phyloP scores from a whole-genome alignment of 2,888 invertebrate genomes.

The Chymomyza fuscimana region DNA sequence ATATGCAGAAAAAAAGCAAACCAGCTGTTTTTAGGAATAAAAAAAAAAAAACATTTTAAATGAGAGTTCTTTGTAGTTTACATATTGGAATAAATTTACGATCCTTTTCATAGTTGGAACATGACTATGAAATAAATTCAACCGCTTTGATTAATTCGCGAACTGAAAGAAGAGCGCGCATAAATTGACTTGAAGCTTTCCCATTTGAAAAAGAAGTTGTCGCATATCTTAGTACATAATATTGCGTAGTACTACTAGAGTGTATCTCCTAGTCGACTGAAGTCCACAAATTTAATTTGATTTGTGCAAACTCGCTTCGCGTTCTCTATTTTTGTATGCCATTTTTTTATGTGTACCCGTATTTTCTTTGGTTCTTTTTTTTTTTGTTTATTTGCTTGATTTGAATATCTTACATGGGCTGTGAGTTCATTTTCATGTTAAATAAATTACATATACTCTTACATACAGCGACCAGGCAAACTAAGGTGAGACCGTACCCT shows the following conservation, averaged over 20 bases:
- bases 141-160: no score
- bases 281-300: neutral
- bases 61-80: no score
- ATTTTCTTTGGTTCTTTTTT: neutral
- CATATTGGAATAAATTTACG: no score
- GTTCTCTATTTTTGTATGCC: neutral
- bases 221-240: no score
- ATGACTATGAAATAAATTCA: no score
- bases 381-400: conserved; percentile 17
- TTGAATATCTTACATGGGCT: conserved; percentile 20
- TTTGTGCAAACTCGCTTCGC: neutral
- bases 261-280: neutral
- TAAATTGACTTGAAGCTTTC: no score
- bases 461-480: neutral
- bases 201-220: no score
- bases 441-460: conserved; percentile 36
- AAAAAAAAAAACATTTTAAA: no score
- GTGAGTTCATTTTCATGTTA: conserved; percentile 43
- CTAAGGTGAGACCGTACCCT: neutral
- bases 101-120: no score
- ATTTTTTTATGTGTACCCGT: neutral
- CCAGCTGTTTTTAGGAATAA: no score
- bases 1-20: neutral
- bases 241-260: neutral
- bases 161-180: no score